Percentiles rank a stretch among this genome's conserved stretches.
phyloP scores from a whole-genome alignment of 2,888 invertebrate species.

The Dorcus parallelipipedus region DNA sequence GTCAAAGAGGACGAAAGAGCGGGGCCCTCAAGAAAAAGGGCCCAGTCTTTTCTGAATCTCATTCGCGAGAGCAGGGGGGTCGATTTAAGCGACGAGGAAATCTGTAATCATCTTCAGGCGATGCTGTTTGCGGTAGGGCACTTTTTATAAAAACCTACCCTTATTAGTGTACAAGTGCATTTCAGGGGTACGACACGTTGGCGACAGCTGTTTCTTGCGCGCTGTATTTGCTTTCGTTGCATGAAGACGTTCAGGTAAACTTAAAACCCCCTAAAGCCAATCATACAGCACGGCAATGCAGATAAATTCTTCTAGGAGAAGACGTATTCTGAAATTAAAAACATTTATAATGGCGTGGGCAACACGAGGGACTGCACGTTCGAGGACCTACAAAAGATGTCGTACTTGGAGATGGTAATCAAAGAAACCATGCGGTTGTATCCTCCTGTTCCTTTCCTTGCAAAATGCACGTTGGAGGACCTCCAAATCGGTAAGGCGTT shows the following conservation, averaged over 20 bases:
- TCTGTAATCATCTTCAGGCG: conserved; percentile 69
- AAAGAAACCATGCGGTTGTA: conserved; percentile 54
- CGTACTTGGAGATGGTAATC: conserved; percentile 54
- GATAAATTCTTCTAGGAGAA: conserved; percentile 36
- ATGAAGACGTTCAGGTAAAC: conserved; percentile 45
- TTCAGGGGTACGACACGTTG: conserved; percentile 51
- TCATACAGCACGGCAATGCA: not conserved
- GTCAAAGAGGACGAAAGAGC: conserved; percentile 23
- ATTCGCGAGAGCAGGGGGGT: conserved; percentile 46
- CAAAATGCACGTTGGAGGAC: conserved; percentile 27
- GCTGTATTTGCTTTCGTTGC: conserved; percentile 46
- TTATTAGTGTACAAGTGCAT: not conserved
- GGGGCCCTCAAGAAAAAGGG: conserved; percentile 26
- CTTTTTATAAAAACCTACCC: not conserved
- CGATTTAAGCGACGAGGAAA: conserved; percentile 54
- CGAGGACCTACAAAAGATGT: conserved; percentile 52
- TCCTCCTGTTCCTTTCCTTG: conserved; percentile 51
- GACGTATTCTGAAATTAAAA: conserved; percentile 41
- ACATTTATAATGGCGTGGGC: conserved; percentile 36
- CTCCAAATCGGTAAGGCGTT: conserved; percentile 45
- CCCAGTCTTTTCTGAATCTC: conserved; percentile 66
- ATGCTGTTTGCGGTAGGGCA: conserved; percentile 66
- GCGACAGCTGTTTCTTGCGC: conserved; percentile 49
- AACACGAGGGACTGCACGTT: conserved; percentile 24
- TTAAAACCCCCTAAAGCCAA: not conserved